Evolutionary conservation across 2,888 invertebrate species (phyloP), one percentile per base, ranked within the genome.

Genomic region (Imbricaverruca yamaguchii): DNA sequence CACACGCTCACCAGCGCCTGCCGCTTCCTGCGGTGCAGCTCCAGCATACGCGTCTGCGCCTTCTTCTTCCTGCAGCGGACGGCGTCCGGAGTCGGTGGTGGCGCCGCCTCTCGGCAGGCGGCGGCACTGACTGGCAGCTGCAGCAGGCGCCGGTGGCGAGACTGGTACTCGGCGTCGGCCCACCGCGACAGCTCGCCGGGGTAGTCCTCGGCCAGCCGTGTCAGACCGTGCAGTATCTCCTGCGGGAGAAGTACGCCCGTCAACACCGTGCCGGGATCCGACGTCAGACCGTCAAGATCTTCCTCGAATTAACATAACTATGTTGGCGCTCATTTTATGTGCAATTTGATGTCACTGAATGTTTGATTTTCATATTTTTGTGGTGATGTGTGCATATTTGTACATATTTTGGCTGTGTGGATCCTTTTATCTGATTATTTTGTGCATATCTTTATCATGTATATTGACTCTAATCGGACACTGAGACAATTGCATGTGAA

Each of bases 1-100:
- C 59, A 23, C 21, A 67, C 0, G 4, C 84, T 84, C 85, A 91
- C 91, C 86, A 94, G 92, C 86, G 96, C 96, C 85, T 94, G 93
- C 84, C 96, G 89, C 86, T 95, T 94, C 80, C 94, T 91, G 0
- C 95, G 94, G 87, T 96, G 96, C 81, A 96, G 94, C 88, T 97
- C 96, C 80, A 94, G 91, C 81, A 97, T 88, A 55, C 96, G 90
- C 74, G 92, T 89, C 0, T 96, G 94, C 7, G 84, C 90, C 87
- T 96, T 96, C 82, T 93, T 92, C 84, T 95, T 92, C 83, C 94
- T 90, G 86, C 96, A 96, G 85, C 93, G 25, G 53, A 25, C 53
- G 13, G 25, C 93, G 87, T 94, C 95, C 85, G 94, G 94, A 86
- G 95, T 95, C 81, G 91, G 91, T 81, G 89, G 83, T 11, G 85